A percentile compares a stretch with the other conserved stretches of the same genome.
Evolutionary conservation across 2,888 invertebrate species (phyloP).

Genomic region (Synergus itoensis): DNA sequence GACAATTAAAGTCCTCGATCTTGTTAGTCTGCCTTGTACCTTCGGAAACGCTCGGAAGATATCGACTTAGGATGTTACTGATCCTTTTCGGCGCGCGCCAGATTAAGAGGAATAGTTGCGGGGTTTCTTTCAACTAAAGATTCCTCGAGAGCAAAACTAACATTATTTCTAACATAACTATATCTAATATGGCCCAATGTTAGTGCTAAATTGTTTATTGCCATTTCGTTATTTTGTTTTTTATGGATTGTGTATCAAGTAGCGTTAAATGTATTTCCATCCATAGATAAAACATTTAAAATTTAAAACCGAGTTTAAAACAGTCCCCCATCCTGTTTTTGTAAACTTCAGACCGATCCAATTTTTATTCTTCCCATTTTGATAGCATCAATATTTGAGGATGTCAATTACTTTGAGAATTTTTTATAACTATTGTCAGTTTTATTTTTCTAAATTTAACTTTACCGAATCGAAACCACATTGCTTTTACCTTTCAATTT

Average conservation of each 20-base stretch:
- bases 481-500: too few relatives aligned
- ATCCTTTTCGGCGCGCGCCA: slow-evolving; percentile 40
- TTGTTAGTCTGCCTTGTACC: slow-evolving; percentile 51
- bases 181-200: neutral
- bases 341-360: too few relatives aligned
- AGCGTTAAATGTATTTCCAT: too few relatives aligned
- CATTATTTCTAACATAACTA: neutral
- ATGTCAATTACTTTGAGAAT: too few relatives aligned
- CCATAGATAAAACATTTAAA: too few relatives aligned
- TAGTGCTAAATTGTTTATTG: neutral
- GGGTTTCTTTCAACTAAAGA: neutral
- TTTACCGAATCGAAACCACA: too few relatives aligned
- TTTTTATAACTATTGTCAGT: too few relatives aligned
- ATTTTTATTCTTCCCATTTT: too few relatives aligned
- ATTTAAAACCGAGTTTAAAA: too few relatives aligned
- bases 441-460: too few relatives aligned
- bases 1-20: slow-evolving; percentile 76
- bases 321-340: too few relatives aligned
- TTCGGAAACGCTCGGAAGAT: slow-evolving; percentile 5
- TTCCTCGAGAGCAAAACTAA: neutral
- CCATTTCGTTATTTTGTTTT: neutral
- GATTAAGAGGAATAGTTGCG: slow-evolving; percentile 33
- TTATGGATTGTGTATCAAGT: neutral
- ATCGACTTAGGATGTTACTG: slow-evolving; percentile 42
- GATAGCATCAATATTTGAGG: too few relatives aligned